Evolutionary conservation across 2,113 vertebrate genomes (phyloP), one percentile per base, ranked within the genome.

Genomic region (Hydropotes inermis): DNA sequence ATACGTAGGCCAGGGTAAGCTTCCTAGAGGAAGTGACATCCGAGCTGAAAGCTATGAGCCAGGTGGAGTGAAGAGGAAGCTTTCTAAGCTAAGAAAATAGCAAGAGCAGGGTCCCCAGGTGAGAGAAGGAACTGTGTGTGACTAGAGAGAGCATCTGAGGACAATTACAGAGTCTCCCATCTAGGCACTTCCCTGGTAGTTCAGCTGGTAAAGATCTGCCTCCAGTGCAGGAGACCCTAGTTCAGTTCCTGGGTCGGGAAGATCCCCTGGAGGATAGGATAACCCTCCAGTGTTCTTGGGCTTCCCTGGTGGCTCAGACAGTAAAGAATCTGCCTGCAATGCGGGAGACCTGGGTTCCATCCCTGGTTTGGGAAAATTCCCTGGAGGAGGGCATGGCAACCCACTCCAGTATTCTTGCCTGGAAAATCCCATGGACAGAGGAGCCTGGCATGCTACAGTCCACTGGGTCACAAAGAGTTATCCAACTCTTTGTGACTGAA

Each of bases 401-500:
- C 9, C 7, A 23, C n/a, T 70, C 67, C 67, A 70, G 19, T 39
- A 39, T 39, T 70, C 67, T 39, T 70, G 67, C n/a, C 67, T 70
- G 67, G 67, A 12, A 19, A 70, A 70, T 70, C 67, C 67, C 67
- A 70, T 70, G n/a, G 19, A 70, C 67, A 70, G 67, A 70, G n/a
- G n/a, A 39, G n/a, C 9, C n/a, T 70, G 19, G 10, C 0, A 0
- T 0, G n/a, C 67, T 70, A 39, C 17, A 23, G n/a, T 36, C 67
- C n/a, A 70, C 21, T n/a, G 67, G 64, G 19, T 70, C 1, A 0
- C 67, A 70, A 12, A 70, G 67, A 39, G 67, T 6, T 39, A 19
- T 39, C 39, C 39, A 39, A 39, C 39, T 39, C 39, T 39, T 39
- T 39, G 6, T 1, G 5, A 70, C 67, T 70, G 67, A 70, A 39